phyloP scores from a whole-genome alignment of 2,113 vertebrate species.

The Oncorhynchus clarkii region DNA sequence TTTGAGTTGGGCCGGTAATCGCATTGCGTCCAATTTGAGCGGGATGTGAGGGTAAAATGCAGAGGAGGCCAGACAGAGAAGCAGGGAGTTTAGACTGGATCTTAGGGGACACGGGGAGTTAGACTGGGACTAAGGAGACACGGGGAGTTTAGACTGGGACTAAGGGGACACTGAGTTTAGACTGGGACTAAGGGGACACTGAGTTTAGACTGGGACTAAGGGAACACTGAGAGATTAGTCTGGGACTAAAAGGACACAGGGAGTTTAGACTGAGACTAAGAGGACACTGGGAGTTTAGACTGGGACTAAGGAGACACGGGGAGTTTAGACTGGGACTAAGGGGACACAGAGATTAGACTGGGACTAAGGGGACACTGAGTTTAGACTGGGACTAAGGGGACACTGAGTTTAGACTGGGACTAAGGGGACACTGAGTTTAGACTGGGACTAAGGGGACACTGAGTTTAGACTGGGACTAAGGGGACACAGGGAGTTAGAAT shows the following conservation, averaged over 20 bases:
- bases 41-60: slow-evolving; percentile 48
- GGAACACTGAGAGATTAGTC: too few species aligned
- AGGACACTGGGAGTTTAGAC: too few species aligned
- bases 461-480: not conserved
- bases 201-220: too few species aligned
- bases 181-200: too few species aligned
- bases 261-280: too few species aligned
- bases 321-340: too few species aligned
- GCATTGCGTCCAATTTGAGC: slow-evolving; percentile 58
- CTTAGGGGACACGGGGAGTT: not conserved
- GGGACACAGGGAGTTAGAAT: not conserved
- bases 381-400: not conserved
- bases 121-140: too few species aligned
- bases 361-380: not conserved
- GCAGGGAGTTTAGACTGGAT: not conserved
- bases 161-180: too few species aligned
- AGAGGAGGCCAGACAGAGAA: slow-evolving; percentile 4
- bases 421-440: not conserved
- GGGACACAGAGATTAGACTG: too few species aligned
- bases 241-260: too few species aligned
- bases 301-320: too few species aligned
- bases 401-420: not conserved
- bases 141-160: too few species aligned
- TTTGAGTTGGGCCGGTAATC: slow-evolving; percentile 63
- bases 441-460: not conserved